These are phyloP conservation scores for Lutjanus argentimaculatus DNA, from an alignment of 2,797 vertebrate genomes.

Conservation along the genomic window DNA sequence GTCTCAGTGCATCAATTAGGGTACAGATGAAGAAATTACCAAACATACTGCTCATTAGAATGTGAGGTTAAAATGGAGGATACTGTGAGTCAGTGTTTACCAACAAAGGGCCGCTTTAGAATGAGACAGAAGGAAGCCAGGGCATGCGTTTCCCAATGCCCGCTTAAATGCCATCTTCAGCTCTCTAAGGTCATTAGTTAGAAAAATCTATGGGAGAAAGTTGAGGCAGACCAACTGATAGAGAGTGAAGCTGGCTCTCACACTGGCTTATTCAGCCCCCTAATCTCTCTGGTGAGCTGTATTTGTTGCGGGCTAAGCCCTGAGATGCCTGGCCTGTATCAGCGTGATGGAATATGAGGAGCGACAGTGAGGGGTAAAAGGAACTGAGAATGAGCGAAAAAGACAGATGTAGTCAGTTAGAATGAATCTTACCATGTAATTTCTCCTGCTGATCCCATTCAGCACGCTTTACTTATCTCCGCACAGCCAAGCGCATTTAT, in stretches of 20 bases:
- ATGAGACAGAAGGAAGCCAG: conserved; percentile 48
- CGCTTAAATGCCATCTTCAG: conserved; percentile 80
- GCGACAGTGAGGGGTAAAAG: conserved; percentile 47
- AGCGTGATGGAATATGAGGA: conserved; percentile 64
- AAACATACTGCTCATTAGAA: conserved; percentile 54
- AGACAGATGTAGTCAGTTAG: conserved; percentile 68
- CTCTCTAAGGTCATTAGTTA: conserved; percentile 77
- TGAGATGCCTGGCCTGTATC: conserved; percentile 64
- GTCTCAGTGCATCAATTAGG: conserved; percentile 64
- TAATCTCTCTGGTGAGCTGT: conserved; percentile 80
- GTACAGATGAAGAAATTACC: conserved; percentile 49
- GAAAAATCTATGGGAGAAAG: conserved; percentile 77
- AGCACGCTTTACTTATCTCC: conserved; percentile 67
- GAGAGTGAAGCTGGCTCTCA: conserved; percentile 62
- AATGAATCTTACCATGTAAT: conserved; percentile 71
- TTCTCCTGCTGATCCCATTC: conserved; percentile 72
- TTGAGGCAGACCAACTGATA: conserved; percentile 73
- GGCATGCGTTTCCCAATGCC: conserved; percentile 58
- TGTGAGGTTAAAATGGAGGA: conserved; percentile 39
- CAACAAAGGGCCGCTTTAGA: conserved; percentile 61
- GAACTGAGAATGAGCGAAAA: conserved; percentile 53
- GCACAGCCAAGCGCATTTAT: conserved; percentile 57
- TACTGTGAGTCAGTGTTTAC: conserved; percentile 66
- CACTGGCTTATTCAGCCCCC: conserved; percentile 64
- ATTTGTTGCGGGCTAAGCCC: conserved; percentile 77